Percentiles rank a stretch among this genome's conserved stretches.
phyloP scores from a whole-genome alignment of 1,140 invertebrate genomes.

The Lethrus apterus region DNA sequence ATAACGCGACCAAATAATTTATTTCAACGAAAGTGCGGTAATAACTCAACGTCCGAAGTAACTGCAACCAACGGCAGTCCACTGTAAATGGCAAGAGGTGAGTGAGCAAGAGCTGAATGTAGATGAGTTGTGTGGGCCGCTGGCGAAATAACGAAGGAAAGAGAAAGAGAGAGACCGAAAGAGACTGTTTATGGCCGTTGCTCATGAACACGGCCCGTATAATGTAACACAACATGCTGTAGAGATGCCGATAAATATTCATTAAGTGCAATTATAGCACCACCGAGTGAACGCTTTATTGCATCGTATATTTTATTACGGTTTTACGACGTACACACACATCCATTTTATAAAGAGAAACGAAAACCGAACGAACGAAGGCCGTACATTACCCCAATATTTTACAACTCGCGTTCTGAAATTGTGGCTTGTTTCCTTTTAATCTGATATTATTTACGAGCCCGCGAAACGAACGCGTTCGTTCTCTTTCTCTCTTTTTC shows the following conservation, averaged over 20 bases:
- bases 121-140: slow-evolving; percentile 31
- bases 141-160: not conserved
- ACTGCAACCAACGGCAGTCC: slow-evolving; percentile 30
- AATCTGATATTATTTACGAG: slow-evolving; percentile 25
- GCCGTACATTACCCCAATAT: slow-evolving; percentile 26
- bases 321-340: slow-evolving; percentile 35
- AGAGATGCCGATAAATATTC: slow-evolving; percentile 39
- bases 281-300: slow-evolving; percentile 39
- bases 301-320: slow-evolving; percentile 39
- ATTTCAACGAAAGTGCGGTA: slow-evolving; percentile 26
- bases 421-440: slow-evolving; percentile 27
- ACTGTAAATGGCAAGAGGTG: slow-evolving; percentile 35
- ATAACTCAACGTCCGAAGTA: slow-evolving; percentile 29
- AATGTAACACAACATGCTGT: slow-evolving; percentile 34
- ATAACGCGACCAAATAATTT: slow-evolving; percentile 31
- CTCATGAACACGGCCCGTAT: slow-evolving; percentile 28
- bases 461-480: too few species aligned
- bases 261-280: slow-evolving; percentile 41
- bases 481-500: too few species aligned
- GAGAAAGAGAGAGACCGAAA: slow-evolving; percentile 1
- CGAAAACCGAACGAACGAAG: slow-evolving; percentile 9
- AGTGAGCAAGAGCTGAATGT: slow-evolving; percentile 28
- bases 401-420: slow-evolving; percentile 24
- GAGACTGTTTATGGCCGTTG: slow-evolving; percentile 28
- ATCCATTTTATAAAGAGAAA: slow-evolving; percentile 18